Conservation (phyloP, 2,113 vertebrate genomes). For the Apaloderma vittatum region DNA sequence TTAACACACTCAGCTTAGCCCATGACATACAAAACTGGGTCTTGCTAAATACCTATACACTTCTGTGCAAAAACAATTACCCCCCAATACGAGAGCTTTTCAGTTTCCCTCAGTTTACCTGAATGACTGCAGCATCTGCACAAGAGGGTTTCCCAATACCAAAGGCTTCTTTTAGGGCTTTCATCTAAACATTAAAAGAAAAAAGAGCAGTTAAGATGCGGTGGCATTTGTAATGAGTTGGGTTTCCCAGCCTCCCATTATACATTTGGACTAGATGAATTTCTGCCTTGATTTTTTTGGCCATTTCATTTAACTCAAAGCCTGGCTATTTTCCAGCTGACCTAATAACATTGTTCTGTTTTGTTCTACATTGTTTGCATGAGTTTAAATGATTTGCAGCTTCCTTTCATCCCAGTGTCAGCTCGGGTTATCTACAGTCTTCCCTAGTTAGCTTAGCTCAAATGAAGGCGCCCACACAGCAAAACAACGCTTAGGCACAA, state of each 20-base stretch:
- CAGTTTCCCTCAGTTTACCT: constrained; percentile 5
- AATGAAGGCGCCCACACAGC: constrained; percentile 23
- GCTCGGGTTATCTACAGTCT: constrained; percentile 58
- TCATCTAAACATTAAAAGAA: constrained; percentile 2
- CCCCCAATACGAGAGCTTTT: neutral
- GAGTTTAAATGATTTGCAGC: constrained; percentile 56
- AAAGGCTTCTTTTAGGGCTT: constrained; percentile 52
- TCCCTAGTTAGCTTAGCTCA: constrained; percentile 38
- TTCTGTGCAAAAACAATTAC: neutral
- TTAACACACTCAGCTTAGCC: neutral
- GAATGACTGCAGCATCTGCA: constrained; percentile 23
- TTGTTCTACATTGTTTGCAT: constrained; percentile 50
- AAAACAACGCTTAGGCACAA: constrained; percentile 16
- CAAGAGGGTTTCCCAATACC: neutral
- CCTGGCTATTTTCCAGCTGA: constrained; percentile 36
- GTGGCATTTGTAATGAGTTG: neutral
- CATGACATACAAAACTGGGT: neutral
- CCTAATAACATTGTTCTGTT: constrained; percentile 61
- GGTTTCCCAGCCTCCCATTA: neutral
- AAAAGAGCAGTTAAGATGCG: neutral
- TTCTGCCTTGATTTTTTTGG: constrained; percentile 17
- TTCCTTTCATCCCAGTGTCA: constrained; percentile 56
- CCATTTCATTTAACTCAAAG: neutral
- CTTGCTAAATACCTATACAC: neutral
- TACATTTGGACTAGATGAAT: neutral